phyloP scores from a whole-genome alignment of 2,888 invertebrate species.

The Lacanobia oleracea region DNA sequence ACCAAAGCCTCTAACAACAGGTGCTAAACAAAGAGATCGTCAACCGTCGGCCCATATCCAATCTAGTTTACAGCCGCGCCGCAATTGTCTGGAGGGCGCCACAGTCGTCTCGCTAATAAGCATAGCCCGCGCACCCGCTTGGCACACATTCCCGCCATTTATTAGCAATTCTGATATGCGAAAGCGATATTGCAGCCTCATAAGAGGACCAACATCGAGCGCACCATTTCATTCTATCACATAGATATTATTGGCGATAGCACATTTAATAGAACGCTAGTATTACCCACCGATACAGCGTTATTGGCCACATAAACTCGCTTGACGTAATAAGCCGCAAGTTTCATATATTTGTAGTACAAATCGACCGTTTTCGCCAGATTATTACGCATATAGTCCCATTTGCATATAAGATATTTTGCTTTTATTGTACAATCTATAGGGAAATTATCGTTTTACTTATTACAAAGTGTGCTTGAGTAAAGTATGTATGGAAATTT shows the following conservation, averaged over 20 bases:
- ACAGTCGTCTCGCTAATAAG: slow-evolving; percentile 74
- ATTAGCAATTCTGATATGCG: slow-evolving; percentile 89
- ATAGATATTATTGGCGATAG: slow-evolving; percentile 78
- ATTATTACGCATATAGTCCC: slow-evolving; percentile 74
- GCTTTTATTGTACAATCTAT: slow-evolving; percentile 76
- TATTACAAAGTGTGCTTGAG: slow-evolving; percentile 71
- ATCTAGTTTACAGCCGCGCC: slow-evolving; percentile 62
- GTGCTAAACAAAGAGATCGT: slow-evolving; percentile 59
- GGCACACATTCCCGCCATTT: slow-evolving; percentile 85
- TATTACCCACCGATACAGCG: slow-evolving; percentile 81
- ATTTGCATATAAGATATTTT: slow-evolving; percentile 80
- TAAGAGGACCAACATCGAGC: slow-evolving; percentile 81
- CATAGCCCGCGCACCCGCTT: slow-evolving; percentile 74
- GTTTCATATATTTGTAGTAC: slow-evolving; percentile 86
- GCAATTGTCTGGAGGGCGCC: slow-evolving; percentile 78
- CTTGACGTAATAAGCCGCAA: slow-evolving; percentile 83
- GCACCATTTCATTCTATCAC: slow-evolving; percentile 86
- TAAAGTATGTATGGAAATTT: slow-evolving; percentile 68
- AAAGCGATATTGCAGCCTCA: slow-evolving; percentile 86
- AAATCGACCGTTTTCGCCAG: slow-evolving; percentile 82
- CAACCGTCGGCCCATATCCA: slow-evolving; percentile 60
- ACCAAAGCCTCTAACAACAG: slow-evolving; percentile 44
- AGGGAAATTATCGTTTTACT: slow-evolving; percentile 74
- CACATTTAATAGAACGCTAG: slow-evolving; percentile 83
- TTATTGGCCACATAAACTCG: slow-evolving; percentile 84